Evolutionary conservation across 2,113 vertebrate species (phyloP).

Genomic region (Nothobranchius furzeri): DNA sequence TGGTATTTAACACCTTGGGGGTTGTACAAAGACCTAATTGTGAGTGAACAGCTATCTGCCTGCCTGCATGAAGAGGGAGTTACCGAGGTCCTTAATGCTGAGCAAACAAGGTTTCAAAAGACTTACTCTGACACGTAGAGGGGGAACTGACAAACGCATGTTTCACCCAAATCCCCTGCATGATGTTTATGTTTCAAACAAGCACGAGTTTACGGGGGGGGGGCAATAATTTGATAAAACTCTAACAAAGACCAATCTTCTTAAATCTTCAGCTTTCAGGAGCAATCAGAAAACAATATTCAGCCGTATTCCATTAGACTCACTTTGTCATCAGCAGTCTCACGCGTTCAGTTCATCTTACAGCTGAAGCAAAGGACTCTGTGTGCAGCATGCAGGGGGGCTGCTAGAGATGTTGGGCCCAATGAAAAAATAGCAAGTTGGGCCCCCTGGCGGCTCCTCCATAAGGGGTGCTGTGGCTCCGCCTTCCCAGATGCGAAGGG

Average conservation of each 20-base stretch:
- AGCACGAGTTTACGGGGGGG: slow-evolving; percentile 9
- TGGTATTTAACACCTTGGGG: slow-evolving; percentile 63
- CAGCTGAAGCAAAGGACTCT: slow-evolving; percentile 57
- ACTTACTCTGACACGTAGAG: slow-evolving; percentile 73
- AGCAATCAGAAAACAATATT: slow-evolving; percentile 55
- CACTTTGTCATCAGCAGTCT: slow-evolving; percentile 66
- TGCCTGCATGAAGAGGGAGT: slow-evolving; percentile 50
- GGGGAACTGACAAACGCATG: slow-evolving; percentile 69
- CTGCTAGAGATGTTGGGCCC: no score
- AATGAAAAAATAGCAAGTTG: no score
- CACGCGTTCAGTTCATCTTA: slow-evolving; percentile 42
- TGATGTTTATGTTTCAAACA: slow-evolving; percentile 41
- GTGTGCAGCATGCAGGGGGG: slow-evolving; percentile 32
- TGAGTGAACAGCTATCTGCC: slow-evolving; percentile 53
- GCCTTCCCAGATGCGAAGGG: no score
- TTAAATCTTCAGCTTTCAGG: background rate
- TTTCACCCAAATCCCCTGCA: slow-evolving; percentile 57
- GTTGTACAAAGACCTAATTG: slow-evolving; percentile 73
- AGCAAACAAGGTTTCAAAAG: slow-evolving; percentile 74
- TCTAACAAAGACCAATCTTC: slow-evolving; percentile 36
- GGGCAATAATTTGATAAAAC: slow-evolving; percentile 70
- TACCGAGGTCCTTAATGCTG: slow-evolving; percentile 71
- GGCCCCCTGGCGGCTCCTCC: no score
- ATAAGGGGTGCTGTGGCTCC: no score
- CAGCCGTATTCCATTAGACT: slow-evolving; percentile 67